These are phyloP conservation scores for Synanthedon vespiformis DNA, from an alignment of 2,888 invertebrate genomes.

Conservation along the genomic window DNA sequence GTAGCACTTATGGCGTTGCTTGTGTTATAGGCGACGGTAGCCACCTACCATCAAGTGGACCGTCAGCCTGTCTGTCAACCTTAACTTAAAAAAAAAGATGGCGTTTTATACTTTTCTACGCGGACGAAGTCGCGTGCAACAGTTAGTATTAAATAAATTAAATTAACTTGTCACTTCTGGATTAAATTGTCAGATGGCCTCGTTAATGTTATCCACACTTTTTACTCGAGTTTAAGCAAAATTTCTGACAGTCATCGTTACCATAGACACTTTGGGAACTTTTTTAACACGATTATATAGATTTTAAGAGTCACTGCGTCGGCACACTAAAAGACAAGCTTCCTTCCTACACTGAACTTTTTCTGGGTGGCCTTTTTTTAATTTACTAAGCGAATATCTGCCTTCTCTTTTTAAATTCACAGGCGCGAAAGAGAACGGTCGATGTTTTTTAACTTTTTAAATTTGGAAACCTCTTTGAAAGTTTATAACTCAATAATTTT, in stretches of 20 bases:
- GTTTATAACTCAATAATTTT: constrained; percentile 1
- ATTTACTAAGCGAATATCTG: not conserved
- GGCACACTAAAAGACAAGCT: constrained; percentile 1
- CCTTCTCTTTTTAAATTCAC: not conserved
- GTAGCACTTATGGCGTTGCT: too few species aligned
- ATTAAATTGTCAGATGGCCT: constrained; percentile 49
- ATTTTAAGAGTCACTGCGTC: not conserved
- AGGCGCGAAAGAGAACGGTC: too few species aligned
- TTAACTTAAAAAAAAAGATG: too few species aligned
- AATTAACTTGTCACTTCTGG: constrained; percentile 30
- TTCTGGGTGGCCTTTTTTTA: constrained; percentile 1
- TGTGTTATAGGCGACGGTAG: too few species aligned
- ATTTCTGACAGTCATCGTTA: constrained; percentile 28
- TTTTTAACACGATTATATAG: too few species aligned
- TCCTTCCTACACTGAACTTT: constrained; percentile 1
- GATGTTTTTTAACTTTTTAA: too few species aligned
- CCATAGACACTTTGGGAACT: not conserved
- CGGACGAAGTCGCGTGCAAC: too few species aligned
- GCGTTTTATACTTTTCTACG: too few species aligned
- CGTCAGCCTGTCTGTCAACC: too few species aligned
- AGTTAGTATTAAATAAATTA: constrained; percentile 1
- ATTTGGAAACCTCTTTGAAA: not conserved
- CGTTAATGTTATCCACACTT: constrained; percentile 21
- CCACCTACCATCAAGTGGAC: too few species aligned
- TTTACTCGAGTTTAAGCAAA: constrained; percentile 15